A percentile compares a stretch with the other conserved stretches of the same genome.
Evolutionary conservation across 2,113 vertebrate species (phyloP).

Genomic region (Paracanthobrama guichenoti): DNA sequence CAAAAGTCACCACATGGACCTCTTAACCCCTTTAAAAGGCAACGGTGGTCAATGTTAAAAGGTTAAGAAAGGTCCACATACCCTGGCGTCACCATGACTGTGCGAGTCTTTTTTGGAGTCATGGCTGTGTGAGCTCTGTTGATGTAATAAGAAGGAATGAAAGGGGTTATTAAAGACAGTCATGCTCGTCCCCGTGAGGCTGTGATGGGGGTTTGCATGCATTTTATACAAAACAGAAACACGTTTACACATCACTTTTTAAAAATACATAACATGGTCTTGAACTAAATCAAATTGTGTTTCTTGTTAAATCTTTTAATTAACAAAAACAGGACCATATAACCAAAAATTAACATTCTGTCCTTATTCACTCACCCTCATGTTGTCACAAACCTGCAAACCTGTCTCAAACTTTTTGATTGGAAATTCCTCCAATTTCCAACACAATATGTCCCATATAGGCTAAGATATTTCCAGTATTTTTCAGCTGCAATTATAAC

Average conservation of each 20-base stretch:
- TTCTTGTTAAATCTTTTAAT: not conserved
- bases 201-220: constrained; percentile 1
- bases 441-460: not conserved
- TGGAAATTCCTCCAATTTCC: not conserved
- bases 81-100: constrained; percentile 72
- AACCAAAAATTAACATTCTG: not conserved
- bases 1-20: not conserved
- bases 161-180: constrained; percentile 66
- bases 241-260: not conserved
- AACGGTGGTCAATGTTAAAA: constrained; percentile 30
- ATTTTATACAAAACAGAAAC: not conserved
- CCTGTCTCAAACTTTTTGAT: not conserved
- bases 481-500: not conserved
- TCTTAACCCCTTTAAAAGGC: constrained; percentile 22
- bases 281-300: not conserved
- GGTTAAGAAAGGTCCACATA: constrained; percentile 64
- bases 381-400: not conserved
- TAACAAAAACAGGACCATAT: not conserved
- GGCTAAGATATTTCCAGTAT: not conserved
- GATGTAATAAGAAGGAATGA: constrained; percentile 64
- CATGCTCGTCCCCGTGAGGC: not conserved
- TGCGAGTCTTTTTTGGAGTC: constrained; percentile 71
- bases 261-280: not conserved
- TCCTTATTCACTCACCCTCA: not conserved
- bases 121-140: constrained; percentile 67